phyloP scores from a whole-genome alignment of 2,888 invertebrate species.

The Norana najaformis region DNA sequence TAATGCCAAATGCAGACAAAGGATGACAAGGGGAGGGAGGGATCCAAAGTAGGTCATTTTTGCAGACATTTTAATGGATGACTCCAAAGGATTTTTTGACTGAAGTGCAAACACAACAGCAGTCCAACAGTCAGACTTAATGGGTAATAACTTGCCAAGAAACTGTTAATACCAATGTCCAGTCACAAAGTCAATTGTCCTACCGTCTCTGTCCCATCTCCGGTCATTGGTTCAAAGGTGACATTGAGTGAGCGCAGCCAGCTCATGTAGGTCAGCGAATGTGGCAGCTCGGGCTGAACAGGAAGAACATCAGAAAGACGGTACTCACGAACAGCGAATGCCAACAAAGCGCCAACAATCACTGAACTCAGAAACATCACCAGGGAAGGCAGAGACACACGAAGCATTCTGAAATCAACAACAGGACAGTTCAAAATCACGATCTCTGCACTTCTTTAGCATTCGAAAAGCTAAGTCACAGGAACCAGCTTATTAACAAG shows the following conservation, averaged over 20 bases:
- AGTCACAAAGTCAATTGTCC: background rate
- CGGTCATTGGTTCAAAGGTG: background rate
- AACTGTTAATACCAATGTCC: background rate
- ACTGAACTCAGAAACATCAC: background rate
- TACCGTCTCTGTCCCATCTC: background rate
- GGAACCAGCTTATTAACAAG: background rate
- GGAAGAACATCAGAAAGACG: background rate
- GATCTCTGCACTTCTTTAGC: background rate
- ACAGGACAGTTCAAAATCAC: background rate
- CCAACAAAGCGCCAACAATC: constrained; percentile 7
- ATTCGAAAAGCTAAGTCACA: background rate
- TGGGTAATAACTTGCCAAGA: background rate
- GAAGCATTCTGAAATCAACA: background rate
- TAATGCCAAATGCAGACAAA: too few relatives aligned
- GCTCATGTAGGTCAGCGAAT: background rate
- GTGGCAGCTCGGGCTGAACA: background rate
- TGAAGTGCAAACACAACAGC: background rate
- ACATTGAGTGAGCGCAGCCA: background rate
- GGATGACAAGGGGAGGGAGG: too few relatives aligned
- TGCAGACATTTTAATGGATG: too few relatives aligned
- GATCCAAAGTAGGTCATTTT: too few relatives aligned
- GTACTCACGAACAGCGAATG: background rate
- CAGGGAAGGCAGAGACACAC: background rate
- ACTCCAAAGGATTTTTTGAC: too few relatives aligned
- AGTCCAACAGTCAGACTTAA: background rate